phyloP scores from a whole-genome alignment of 2,113 vertebrate species.

The Notothenia rossii region DNA sequence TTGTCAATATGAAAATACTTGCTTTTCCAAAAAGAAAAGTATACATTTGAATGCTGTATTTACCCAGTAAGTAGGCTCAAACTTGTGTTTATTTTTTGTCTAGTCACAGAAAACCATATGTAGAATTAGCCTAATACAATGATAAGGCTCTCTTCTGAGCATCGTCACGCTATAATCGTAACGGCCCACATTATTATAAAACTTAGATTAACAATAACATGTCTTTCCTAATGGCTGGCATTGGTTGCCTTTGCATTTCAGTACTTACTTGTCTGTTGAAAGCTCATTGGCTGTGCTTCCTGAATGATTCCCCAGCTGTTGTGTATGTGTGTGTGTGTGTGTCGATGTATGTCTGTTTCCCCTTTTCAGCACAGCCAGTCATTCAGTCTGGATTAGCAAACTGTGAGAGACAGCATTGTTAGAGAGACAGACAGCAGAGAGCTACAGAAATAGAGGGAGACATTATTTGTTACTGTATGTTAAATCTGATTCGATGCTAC shows the following conservation, averaged over 20 bases:
- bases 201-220: neutral
- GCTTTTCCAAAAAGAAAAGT: too few relatives aligned
- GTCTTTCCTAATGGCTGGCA: neutral
- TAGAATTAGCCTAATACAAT: neutral
- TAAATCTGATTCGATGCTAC: constrained; percentile 9
- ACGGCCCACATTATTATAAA: neutral
- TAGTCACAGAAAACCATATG: neutral
- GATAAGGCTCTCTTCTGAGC: neutral
- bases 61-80: too few relatives aligned
- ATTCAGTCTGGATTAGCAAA: constrained; percentile 75
- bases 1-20: too few relatives aligned
- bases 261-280: constrained; percentile 30
- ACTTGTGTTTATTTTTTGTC: neutral
- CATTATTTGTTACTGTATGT: constrained; percentile 33
- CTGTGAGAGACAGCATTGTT: constrained; percentile 75
- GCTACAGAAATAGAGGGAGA: constrained; percentile 26
- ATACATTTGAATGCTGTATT: too few relatives aligned
- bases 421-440: constrained; percentile 29
- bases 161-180: neutral
- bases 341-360: constrained; percentile 2
- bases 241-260: neutral
- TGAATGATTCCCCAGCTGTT: neutral
- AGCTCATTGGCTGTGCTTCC: constrained; percentile 26
- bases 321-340: neutral
- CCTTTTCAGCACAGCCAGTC: constrained; percentile 73